phyloP scores from a whole-genome alignment of 2,113 vertebrate species.

The Sebastes schlegelii region DNA sequence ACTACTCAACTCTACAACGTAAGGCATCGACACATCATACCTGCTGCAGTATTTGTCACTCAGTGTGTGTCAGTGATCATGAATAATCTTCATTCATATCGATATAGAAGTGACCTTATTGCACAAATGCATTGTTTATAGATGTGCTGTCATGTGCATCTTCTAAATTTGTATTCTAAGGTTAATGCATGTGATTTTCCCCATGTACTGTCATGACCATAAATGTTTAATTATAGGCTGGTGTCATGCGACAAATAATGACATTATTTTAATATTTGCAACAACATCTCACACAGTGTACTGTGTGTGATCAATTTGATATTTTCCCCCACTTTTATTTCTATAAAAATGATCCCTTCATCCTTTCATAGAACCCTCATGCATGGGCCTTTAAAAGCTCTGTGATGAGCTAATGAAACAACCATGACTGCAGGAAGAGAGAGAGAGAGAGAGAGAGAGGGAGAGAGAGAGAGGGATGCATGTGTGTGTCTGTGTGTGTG shows the following conservation, averaged over 20 bases:
- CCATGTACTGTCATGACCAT: slow-evolving; percentile 9
- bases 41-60: slow-evolving; percentile 63
- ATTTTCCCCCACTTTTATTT: not conserved
- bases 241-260: slow-evolving; percentile 13
- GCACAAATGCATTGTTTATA: slow-evolving; percentile 5
- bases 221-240: not conserved
- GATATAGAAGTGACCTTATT: not conserved
- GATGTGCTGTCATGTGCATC: not conserved
- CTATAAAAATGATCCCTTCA: not conserved
- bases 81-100: slow-evolving; percentile 5
- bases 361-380: slow-evolving; percentile 7
- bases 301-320: not conserved
- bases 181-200: not conserved
- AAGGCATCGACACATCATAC: slow-evolving; percentile 61
- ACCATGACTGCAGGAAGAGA: slow-evolving; percentile 65
- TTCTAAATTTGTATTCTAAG: not conserved
- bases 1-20: slow-evolving; percentile 81
- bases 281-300: not conserved
- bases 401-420: slow-evolving; percentile 66
- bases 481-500: not conserved
- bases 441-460: not conserved
- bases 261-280: slow-evolving; percentile 5
- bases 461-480: slow-evolving; percentile 12
- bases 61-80: slow-evolving; percentile 17
- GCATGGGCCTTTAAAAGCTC: slow-evolving; percentile 27